Evolutionary conservation across 1,140 invertebrate species (phyloP).

Genomic region (Meloidogyne floridensis): DNA sequence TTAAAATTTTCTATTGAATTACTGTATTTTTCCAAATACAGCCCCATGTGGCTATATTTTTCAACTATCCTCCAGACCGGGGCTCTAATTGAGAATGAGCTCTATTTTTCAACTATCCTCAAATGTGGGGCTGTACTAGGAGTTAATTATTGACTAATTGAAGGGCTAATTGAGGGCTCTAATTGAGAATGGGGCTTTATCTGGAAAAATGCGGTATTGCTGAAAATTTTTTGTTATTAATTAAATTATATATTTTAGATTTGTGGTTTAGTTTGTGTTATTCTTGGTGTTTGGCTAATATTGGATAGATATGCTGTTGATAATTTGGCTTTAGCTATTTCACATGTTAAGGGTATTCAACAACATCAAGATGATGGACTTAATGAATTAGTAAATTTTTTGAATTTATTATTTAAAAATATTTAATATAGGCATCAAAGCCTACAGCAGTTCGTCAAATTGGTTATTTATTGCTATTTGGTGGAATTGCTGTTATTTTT

Average conservation of each 20-base stretch:
- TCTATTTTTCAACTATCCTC: too few species aligned
- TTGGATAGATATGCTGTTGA: constrained; percentile 65
- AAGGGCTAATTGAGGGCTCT: too few species aligned
- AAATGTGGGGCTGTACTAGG: too few species aligned
- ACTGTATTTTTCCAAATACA: too few species aligned
- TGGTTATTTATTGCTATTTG: constrained; percentile 59
- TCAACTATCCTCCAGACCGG: too few species aligned
- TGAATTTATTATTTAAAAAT: not conserved
- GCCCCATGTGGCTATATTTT: too few species aligned
- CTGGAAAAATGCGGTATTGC: too few species aligned
- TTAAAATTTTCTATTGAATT: too few species aligned
- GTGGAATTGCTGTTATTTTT: constrained; percentile 59
- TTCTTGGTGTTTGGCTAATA: constrained; percentile 60
- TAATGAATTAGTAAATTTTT: constrained; percentile 51
- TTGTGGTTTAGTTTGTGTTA: constrained; percentile 61
- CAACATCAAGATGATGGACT: constrained; percentile 61
- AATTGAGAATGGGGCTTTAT: too few species aligned
- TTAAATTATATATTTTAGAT: constrained; percentile 45
- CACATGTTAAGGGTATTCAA: constrained; percentile 49
- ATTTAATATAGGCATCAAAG: constrained; percentile 54
- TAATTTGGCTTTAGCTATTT: constrained; percentile 60
- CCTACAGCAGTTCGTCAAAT: constrained; percentile 65
- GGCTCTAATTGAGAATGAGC: too few species aligned
- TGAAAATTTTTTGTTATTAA: not conserved
- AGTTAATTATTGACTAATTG: too few species aligned